A percentile compares a stretch with the other conserved stretches of the same genome.
phyloP scores from a whole-genome alignment of 2,797 vertebrate species.

The Scomberomorus guttatus region DNA sequence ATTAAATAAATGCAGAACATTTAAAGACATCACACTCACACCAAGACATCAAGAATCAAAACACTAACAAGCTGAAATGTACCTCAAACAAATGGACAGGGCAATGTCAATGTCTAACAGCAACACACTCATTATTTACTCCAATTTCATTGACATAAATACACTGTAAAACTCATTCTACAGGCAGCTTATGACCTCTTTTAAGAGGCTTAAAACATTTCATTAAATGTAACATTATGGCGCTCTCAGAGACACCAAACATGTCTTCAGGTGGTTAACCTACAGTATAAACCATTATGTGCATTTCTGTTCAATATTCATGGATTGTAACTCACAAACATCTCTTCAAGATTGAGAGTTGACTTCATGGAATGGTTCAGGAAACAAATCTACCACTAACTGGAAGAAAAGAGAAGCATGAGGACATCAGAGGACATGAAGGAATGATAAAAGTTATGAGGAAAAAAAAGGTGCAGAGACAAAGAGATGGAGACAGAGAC shows the following conservation, averaged over 20 bases:
- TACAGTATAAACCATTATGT: slow-evolving; percentile 3
- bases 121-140: slow-evolving; percentile 22
- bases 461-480: not conserved
- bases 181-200: slow-evolving; percentile 46
- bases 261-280: slow-evolving; percentile 2
- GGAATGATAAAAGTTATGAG: slow-evolving; percentile 21
- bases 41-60: slow-evolving; percentile 22
- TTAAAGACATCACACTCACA: slow-evolving; percentile 37
- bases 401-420: not conserved
- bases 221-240: slow-evolving; percentile 32
- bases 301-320: slow-evolving; percentile 27
- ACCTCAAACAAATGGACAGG: slow-evolving; percentile 12
- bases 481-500: not conserved
- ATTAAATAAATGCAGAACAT: slow-evolving; percentile 57
- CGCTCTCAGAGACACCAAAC: slow-evolving; percentile 14
- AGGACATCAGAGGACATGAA: not conserved
- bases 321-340: not conserved
- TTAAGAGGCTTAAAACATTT: slow-evolving; percentile 11
- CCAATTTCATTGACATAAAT: slow-evolving; percentile 48
- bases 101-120: slow-evolving; percentile 9
- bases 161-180: slow-evolving; percentile 17
- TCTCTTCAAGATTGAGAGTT: not conserved
- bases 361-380: slow-evolving; percentile 46
- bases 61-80: slow-evolving; percentile 38
- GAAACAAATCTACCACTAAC: not conserved